Base-by-base conservation (phyloP, 2,113 vertebrate species). In the Brachyhypopomus occidentalis region DNA sequence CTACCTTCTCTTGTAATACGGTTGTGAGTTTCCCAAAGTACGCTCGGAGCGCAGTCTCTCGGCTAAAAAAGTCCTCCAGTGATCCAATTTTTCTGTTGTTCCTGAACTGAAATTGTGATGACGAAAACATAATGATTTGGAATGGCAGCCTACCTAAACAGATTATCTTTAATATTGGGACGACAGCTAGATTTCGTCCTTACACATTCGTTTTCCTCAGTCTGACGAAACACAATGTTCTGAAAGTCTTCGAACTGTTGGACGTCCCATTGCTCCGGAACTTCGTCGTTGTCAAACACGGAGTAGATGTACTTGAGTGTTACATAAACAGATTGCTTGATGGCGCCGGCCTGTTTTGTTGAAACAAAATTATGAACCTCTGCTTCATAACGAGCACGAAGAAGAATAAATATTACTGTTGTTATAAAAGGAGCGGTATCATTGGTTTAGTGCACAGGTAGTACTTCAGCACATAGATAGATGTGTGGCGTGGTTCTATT, bases 1-100 rank as follows among this genome's bases (percentile, higher is more conserved):
- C 11, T 62, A 87, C 85, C 85, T 87, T 84, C 48, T 84, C 69
- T 66, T 78, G 80, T 36, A 87, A 74, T 75, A 76, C 52, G 0
- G 45, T 19, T 14, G 38, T 5, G 36, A 84, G 30, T 34, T 79
- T 71, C 16, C 77, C 56, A 12, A 87, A 84, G 59, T 80, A 84
- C 23, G 12, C 58, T 67, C 79, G 79, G 20, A 84, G 69, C 0
- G 69, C 64, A 16, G 64, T 38, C 17, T 77, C 76, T 78, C 80
- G 75, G 19, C 8, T 71, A 16, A 27, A 8, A n/a, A 56, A 74
- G 27, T 79, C 72, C 12, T 83, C 74, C 67, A 64, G 23, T 3
- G 56, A 67, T 0, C n/a, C 34, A 6, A 36, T 38, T 20, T 41
- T 9, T 78, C 80, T 86, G 23, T 14, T 63, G 23, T 9, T 63